Percentiles rank a stretch among this genome's conserved stretches.
These are phyloP conservation scores for Julus scanicus DNA, from an alignment of 2,888 invertebrate species.

Conservation along the genomic window DNA sequence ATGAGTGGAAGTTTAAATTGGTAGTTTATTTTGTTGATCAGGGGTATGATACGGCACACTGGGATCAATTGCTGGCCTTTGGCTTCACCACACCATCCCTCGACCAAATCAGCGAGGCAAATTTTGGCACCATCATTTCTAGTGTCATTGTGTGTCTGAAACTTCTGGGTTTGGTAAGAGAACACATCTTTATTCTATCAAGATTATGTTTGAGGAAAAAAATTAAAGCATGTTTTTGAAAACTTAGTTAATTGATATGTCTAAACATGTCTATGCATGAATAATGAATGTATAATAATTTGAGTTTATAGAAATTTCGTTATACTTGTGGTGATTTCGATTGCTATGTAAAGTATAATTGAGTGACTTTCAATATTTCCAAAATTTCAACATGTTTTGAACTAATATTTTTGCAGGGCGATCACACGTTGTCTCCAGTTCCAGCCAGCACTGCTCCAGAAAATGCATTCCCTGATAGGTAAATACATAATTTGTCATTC, in stretches of 20 bases:
- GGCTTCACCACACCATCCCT: constrained; percentile 66
- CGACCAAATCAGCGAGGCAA: constrained; percentile 64
- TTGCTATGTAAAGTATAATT: too few species aligned
- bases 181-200: not conserved
- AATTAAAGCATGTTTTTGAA: not conserved
- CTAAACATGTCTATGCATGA: too few species aligned
- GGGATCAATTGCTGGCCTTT: constrained; percentile 64
- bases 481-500: not conserved
- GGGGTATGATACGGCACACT: constrained; percentile 63
- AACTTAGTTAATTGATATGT: not conserved
- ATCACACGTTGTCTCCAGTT: constrained; percentile 51
- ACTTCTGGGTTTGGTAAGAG: not conserved
- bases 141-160: constrained; percentile 64
- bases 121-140: constrained; percentile 66
- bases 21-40: not conserved
- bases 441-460: constrained; percentile 16
- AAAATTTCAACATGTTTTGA: too few species aligned
- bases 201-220: not conserved
- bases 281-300: too few species aligned
- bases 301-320: too few species aligned
- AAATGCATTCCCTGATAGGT: not conserved
- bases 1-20: not conserved
- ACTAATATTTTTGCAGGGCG: constrained; percentile 18
- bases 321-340: too few species aligned
- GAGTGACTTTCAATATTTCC: too few species aligned